A percentile compares a stretch with the other conserved stretches of the same genome.
phyloP scores from a whole-genome alignment of 2,888 invertebrate species.

The Sarcophaga rosellei region DNA sequence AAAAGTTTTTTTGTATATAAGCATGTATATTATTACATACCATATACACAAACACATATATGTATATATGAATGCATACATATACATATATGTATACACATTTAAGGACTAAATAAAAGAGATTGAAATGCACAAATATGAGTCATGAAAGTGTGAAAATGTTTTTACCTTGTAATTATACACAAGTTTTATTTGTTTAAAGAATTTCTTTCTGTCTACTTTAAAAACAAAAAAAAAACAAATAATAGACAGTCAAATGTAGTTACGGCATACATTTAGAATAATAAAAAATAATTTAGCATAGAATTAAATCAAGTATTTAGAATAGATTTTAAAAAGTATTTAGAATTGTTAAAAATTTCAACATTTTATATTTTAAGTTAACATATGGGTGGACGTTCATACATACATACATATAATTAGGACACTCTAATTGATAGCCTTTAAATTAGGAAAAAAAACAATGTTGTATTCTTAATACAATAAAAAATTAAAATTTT shows the following conservation, averaged over 20 bases:
- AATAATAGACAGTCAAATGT: neutral
- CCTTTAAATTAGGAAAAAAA: too few relatives aligned
- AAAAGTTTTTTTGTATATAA: constrained; percentile 32
- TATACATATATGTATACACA: neutral
- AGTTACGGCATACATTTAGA: neutral
- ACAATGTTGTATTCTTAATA: too few relatives aligned
- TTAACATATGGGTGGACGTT: too few relatives aligned
- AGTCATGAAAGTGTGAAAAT: constrained; percentile 55
- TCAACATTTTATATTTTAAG: too few relatives aligned
- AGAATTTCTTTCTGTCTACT: constrained; percentile 21
- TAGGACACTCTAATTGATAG: too few relatives aligned
- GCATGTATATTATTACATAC: neutral
- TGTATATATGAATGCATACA: neutral
- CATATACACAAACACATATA: neutral
- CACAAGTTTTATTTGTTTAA: constrained; percentile 36
- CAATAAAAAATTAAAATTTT: too few relatives aligned
- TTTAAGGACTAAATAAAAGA: constrained; percentile 30
- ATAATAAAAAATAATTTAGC: too few relatives aligned
- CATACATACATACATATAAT: too few relatives aligned
- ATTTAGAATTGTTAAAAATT: too few relatives aligned
- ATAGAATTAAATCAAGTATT: too few relatives aligned
- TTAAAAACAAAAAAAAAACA: neutral
- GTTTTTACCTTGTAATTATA: constrained; percentile 59
- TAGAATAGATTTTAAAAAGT: too few relatives aligned
- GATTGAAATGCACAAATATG: constrained; percentile 31